Conservation (phyloP, 2,797 vertebrate species). For the Gymnocypris eckloni region DNA sequence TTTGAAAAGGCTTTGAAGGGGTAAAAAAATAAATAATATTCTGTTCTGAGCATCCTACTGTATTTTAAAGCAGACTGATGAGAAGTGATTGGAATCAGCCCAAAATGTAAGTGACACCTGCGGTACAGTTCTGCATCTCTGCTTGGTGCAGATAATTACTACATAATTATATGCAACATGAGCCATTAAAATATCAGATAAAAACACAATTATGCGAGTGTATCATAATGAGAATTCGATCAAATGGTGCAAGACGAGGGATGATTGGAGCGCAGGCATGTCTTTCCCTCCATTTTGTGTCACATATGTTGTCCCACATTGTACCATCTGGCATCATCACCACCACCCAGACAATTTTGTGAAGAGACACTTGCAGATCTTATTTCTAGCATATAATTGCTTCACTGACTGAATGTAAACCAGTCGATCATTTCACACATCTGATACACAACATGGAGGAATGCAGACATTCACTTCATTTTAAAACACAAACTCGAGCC, state of each 20-base stretch:
- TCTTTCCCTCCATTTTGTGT: constrained; percentile 69
- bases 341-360: constrained; percentile 37
- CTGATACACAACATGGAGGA: constrained; percentile 22
- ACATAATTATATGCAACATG: constrained; percentile 77
- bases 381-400: constrained; percentile 46
- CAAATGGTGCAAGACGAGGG: constrained; percentile 66
- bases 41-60: not conserved
- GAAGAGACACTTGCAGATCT: constrained; percentile 40
- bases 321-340: constrained; percentile 72
- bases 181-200: constrained; percentile 75
- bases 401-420: constrained; percentile 32
- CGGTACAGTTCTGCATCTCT: constrained; percentile 68
- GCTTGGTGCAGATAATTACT: constrained; percentile 76
- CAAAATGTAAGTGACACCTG: constrained; percentile 60
- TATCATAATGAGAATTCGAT: constrained; percentile 76
- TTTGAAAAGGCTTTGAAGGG: not conserved
- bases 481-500: not conserved
- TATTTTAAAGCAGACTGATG: not conserved
- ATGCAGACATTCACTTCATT: constrained; percentile 1
- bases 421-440: constrained; percentile 18
- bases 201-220: constrained; percentile 73
- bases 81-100: constrained; percentile 37
- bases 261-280: constrained; percentile 68
- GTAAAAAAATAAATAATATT: not conserved
- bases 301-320: constrained; percentile 75